Percentiles rank a stretch among this genome's conserved stretches.
Conservation (phyloP, 2,888 invertebrate genomes). For the Hemithea aestivaria region DNA sequence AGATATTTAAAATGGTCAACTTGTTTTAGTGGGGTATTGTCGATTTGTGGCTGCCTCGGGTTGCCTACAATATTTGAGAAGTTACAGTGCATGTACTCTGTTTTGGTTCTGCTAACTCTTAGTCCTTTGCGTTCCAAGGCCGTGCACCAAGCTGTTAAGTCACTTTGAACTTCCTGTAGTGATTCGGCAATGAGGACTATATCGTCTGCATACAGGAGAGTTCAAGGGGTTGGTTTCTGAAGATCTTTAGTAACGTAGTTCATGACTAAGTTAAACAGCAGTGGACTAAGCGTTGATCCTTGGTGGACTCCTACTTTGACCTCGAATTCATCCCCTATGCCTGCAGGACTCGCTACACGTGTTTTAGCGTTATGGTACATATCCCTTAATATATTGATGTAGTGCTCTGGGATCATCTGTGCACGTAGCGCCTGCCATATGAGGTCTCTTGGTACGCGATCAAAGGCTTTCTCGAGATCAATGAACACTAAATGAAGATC, state of each 20-base stretch:
- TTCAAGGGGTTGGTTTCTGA: background rate
- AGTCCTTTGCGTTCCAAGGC: background rate
- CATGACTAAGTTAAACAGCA: constrained; percentile 1
- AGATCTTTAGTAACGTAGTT: background rate
- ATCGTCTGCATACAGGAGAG: background rate
- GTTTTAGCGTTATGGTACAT: background rate
- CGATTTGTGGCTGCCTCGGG: no score
- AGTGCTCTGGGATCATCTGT: background rate
- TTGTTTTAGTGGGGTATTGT: no score
- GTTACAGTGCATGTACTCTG: background rate
- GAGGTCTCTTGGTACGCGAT: background rate
- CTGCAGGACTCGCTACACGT: background rate
- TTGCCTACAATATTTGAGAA: background rate
- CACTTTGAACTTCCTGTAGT: background rate
- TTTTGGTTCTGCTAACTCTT: background rate
- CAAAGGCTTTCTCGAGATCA: background rate
- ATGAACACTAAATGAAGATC: background rate
- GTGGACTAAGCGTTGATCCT: background rate
- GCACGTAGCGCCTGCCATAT: background rate
- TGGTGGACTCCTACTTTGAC: background rate
- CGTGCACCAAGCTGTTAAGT: background rate
- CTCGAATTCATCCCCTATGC: background rate
- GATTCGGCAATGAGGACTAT: background rate
- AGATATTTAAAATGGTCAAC: no score
- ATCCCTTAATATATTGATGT: background rate